phyloP scores from a whole-genome alignment of 37 sponge, comb jelly and placozoan genomes.

The Hormiphora californensis region DNA sequence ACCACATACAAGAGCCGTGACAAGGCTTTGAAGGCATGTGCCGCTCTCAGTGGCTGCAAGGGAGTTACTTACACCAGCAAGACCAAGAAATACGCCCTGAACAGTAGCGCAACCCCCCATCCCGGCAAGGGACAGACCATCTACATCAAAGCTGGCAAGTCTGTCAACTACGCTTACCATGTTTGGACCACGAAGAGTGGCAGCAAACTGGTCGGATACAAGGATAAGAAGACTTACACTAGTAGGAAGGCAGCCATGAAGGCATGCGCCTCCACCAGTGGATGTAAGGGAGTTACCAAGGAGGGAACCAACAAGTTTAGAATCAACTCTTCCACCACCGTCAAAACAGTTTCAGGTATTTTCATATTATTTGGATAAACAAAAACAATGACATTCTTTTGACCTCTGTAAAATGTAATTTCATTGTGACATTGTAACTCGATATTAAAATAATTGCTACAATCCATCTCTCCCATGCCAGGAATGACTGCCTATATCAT shows the following conservation, averaged over 20 bases:
- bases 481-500: not conserved
- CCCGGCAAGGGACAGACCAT: not conserved
- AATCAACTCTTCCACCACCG: not conserved
- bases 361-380: not conserved
- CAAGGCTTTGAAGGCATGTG: not conserved
- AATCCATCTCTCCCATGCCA: too few species aligned
- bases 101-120: not conserved
- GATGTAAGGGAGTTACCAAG: conserved; percentile 1
- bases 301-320: not conserved
- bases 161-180: not conserved
- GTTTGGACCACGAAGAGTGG: not conserved
- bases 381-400: too few species aligned
- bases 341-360: not conserved
- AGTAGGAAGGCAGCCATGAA: not conserved
- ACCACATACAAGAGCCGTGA: not conserved
- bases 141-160: not conserved
- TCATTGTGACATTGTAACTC: too few species aligned
- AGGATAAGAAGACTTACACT: not conserved
- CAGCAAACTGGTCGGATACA: not conserved
- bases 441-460: too few species aligned
- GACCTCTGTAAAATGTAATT: too few species aligned
- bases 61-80: not conserved
- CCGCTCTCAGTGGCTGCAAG: not conserved
- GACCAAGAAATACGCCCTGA: not conserved
- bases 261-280: not conserved